Conservation (phyloP, 2,113 vertebrate species). For the Grammomys dolichurus region DNA sequence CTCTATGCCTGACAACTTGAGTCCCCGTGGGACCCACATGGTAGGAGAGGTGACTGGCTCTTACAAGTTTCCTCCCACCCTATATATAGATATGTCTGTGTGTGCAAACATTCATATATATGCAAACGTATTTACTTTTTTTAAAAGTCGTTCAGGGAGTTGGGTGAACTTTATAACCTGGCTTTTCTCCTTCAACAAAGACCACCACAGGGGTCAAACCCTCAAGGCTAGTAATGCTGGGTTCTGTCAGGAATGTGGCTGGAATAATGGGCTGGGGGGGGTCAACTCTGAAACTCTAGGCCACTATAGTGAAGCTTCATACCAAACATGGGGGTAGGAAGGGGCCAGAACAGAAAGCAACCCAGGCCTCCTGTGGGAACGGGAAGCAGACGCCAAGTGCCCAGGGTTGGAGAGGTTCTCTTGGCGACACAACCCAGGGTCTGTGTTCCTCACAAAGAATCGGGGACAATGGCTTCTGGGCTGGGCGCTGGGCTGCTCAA, state of each 20-base stretch:
- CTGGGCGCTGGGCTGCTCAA: slow-evolving; percentile 39
- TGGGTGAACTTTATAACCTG: slow-evolving; percentile 16
- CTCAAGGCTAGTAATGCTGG: neutral
- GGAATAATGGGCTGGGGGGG: neutral
- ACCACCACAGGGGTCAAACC: neutral
- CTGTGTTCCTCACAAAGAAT: slow-evolving; percentile 64
- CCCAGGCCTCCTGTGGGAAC: neutral
- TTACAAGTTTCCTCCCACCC: neutral
- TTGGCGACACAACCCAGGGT: slow-evolving; percentile 16
- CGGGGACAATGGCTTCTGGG: slow-evolving; percentile 58
- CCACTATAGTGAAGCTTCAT: neutral
- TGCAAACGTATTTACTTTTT: neutral
- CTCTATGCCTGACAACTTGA: neutral
- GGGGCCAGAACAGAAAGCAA: neutral
- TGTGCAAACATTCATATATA: neutral
- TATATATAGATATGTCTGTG: neutral
- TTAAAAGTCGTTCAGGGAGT: neutral
- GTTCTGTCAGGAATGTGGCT: neutral
- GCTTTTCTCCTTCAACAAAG: neutral
- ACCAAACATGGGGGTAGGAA: neutral
- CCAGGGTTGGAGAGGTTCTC: slow-evolving; percentile 41
- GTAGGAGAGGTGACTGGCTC: neutral
- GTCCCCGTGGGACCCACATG: neutral
- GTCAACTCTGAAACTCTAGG: neutral
- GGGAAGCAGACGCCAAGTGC: neutral